Evolutionary conservation across 2,797 vertebrate genomes (phyloP).

Genomic region (Sardinella longiceps): DNA sequence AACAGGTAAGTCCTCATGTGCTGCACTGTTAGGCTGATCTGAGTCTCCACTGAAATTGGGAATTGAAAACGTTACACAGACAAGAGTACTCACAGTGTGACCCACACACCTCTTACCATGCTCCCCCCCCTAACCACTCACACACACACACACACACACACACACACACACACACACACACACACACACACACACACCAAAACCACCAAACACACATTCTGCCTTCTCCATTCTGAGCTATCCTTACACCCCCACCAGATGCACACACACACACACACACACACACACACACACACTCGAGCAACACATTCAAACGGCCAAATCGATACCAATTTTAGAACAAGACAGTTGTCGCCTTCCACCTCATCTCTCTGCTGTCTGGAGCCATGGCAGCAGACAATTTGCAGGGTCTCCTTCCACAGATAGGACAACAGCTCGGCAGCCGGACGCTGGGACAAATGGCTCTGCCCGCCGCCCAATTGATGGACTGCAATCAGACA

Average conservation of each 20-base stretch:
- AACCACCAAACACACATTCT: too few species aligned
- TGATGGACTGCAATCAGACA: conserved; percentile 41
- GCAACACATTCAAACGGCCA: conserved; percentile 61
- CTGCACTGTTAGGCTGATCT: neutral
- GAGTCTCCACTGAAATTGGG: neutral
- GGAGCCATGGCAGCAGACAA: conserved; percentile 61
- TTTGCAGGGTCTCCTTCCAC: conserved; percentile 60
- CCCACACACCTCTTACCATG: too few species aligned
- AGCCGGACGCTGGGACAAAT: conserved; percentile 57
- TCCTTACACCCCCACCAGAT: conserved; percentile 31
- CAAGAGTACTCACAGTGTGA: neutral
- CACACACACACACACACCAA: too few species aligned
- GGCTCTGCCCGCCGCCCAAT: conserved; percentile 58
- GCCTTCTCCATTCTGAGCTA: conserved; percentile 43
- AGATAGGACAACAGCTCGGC: conserved; percentile 65
- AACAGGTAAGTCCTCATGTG: neutral
- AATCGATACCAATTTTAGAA: conserved; percentile 73
- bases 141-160: too few species aligned
- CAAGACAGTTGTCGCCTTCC: conserved; percentile 66
- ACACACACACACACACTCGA: conserved; percentile 65
- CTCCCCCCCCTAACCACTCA: neutral
- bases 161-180: too few species aligned
- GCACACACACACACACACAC: conserved; percentile 33
- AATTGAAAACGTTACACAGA: neutral
- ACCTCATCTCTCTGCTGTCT: conserved; percentile 61